Evolutionary conservation across 1,140 invertebrate species (phyloP).

Genomic region (Archivesica marissinica): DNA sequence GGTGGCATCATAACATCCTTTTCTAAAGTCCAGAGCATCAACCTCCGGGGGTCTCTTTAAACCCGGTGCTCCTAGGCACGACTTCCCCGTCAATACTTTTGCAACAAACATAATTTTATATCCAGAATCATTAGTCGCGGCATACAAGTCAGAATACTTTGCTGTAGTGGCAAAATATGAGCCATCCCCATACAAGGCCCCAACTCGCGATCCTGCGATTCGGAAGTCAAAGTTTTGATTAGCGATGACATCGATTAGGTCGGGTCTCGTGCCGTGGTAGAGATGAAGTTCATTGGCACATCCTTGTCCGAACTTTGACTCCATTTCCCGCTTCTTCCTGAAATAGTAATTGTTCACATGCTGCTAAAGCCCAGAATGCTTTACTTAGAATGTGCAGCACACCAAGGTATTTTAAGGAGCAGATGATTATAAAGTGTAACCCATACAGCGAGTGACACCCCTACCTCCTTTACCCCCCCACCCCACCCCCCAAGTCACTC

Average conservation of each 20-base stretch:
- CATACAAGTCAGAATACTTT: constrained; percentile 67
- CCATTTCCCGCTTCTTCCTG: constrained; percentile 65
- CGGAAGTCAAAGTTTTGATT: constrained; percentile 69
- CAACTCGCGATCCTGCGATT: constrained; percentile 61
- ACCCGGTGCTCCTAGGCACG: constrained; percentile 32
- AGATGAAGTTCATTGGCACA: constrained; percentile 62
- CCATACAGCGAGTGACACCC: too few species aligned
- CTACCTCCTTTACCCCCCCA: too few species aligned
- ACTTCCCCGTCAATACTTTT: constrained; percentile 64
- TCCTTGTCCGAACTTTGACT: constrained; percentile 45
- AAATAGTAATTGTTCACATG: not conserved
- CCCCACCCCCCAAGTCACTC: too few species aligned
- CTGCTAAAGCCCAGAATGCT: too few species aligned
- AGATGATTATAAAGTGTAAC: too few species aligned
- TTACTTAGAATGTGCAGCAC: too few species aligned
- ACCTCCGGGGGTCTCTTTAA: constrained; percentile 61
- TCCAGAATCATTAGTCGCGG: constrained; percentile 43
- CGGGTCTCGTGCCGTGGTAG: constrained; percentile 69
- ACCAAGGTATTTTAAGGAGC: too few species aligned
- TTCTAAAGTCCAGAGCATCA: constrained; percentile 40
- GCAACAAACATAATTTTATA: constrained; percentile 67
- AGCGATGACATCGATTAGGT: constrained; percentile 59
- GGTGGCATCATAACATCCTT: constrained; percentile 67
- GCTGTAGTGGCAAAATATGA: constrained; percentile 69
- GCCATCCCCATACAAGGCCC: constrained; percentile 67